Base-by-base conservation (phyloP, 2,888 invertebrate genomes). In the Leptopilina drosophilae region DNA sequence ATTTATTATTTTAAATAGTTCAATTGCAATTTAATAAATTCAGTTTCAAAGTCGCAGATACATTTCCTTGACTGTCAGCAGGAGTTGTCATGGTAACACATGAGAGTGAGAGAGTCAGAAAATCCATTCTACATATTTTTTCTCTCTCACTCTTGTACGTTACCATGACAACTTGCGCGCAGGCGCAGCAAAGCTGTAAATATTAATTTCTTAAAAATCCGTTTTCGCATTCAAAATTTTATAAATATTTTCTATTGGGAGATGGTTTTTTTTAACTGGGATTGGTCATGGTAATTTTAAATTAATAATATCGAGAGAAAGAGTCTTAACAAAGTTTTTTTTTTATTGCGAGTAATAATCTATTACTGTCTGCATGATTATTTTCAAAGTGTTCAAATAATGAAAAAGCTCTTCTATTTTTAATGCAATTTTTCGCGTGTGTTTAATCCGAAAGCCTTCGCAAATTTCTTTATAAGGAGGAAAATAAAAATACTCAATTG, bases 181-280 rank as follows among this genome's bases (percentile, higher is more conserved):
- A 33, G 4, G 33, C 33, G 33, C 33, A 33, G 5, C 5, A 33
- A 5, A 33, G 33, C 33, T 33, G 33, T 33, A 8, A 66, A n/a
- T 40, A 66, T n/a, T 8, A 14, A 33, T 42, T 26, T 56, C n/a
- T 26, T 2, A 69, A 8, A 20, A 7, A 49, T 49, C 20, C 12
- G 11, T 12, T 53, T 26, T 49, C 11, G 3, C 11, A 12, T 49
- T 49, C 3, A 33, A n/a, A 11, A 59, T 53, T 69, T 69, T 26
- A 69, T 53, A 2, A 53, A 53, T 73, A 73, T 73, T 73, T 73
- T 73, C 56, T 33, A n/a, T 33, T 73, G 53, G 42, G 53, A 53
- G 12, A 26, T 53, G 9, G 53, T 15, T 53, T 59, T 56, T 33
- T 56, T 33, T 46, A 46, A 15, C 6, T 8, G 73, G 56, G 33